These are phyloP conservation scores for Phrynocephalus vlangalii DNA, from an alignment of 2,797 vertebrate genomes.

Conservation along the genomic window DNA sequence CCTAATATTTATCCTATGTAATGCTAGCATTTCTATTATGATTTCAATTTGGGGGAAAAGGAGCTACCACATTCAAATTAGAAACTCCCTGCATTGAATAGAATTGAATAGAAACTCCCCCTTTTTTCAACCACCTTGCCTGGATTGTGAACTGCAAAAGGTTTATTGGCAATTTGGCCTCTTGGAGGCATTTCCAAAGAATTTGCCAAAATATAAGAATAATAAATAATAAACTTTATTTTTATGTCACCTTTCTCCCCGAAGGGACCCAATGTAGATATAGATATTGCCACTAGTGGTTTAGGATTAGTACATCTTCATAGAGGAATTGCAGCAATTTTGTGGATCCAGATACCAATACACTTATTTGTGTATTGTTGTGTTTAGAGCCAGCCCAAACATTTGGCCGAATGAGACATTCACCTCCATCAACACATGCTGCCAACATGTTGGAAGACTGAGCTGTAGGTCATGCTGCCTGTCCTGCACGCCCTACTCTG, in stretches of 20 bases:
- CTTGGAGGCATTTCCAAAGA: not conserved
- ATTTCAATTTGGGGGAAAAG: not conserved
- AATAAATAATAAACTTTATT: too few relatives aligned
- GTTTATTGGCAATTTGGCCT: not conserved
- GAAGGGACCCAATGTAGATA: too few relatives aligned
- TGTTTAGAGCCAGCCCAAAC: not conserved
- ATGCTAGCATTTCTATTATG: not conserved
- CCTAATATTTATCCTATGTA: not conserved
- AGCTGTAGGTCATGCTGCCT: not conserved
- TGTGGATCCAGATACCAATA: not conserved
- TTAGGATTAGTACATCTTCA: not conserved
- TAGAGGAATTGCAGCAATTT: not conserved
- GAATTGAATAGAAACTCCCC: too few relatives aligned
- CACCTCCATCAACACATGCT: not conserved
- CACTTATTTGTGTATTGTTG: too few relatives aligned
- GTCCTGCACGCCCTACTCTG: not conserved
- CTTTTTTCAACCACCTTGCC: too few relatives aligned
- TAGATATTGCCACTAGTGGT: not conserved
- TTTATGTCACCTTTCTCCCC: too few relatives aligned
- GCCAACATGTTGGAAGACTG: not conserved
- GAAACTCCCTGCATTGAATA: too few relatives aligned
- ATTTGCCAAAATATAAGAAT: too few relatives aligned
- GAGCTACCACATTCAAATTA: too few relatives aligned
- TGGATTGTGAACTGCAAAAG: too few relatives aligned
- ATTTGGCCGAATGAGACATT: not conserved